Evolutionary conservation across 2,797 vertebrate genomes (phyloP).

Genomic region (Stomatorhinus walkeri): DNA sequence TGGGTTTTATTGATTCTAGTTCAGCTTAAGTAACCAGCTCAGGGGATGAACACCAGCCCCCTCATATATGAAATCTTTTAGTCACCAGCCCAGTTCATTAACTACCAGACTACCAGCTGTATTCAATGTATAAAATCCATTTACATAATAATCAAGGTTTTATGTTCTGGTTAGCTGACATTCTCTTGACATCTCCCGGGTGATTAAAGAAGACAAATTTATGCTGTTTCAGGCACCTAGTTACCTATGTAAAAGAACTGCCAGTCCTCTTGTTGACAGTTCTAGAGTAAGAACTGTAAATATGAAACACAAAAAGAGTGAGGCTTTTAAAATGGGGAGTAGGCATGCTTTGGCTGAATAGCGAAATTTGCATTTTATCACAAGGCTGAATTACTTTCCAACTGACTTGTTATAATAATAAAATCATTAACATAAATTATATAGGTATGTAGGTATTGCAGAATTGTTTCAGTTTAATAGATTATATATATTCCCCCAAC

Average conservation of each 20-base stretch:
- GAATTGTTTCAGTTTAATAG: not conserved
- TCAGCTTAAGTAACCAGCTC: not conserved
- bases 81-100: not conserved
- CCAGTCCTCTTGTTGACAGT: not conserved
- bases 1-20: not conserved
- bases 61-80: not conserved
- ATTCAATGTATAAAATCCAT: not conserved
- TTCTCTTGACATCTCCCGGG: not conserved
- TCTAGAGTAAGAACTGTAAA: not conserved
- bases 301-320: not conserved
- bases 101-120: not conserved
- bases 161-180: not conserved
- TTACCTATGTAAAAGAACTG: not conserved
- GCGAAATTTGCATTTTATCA: not conserved
- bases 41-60: not conserved
- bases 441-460: not conserved
- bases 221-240: not conserved
- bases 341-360: not conserved
- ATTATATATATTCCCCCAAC: not conserved
- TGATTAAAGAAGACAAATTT: constrained; percentile 10
- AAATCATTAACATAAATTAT: not conserved
- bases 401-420: not conserved
- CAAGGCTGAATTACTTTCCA: not conserved
- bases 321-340: not conserved
- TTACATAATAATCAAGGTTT: constrained; percentile 14